Evolutionary conservation across 1,140 invertebrate species (phyloP).

Genomic region (Diabrotica virgifera): DNA sequence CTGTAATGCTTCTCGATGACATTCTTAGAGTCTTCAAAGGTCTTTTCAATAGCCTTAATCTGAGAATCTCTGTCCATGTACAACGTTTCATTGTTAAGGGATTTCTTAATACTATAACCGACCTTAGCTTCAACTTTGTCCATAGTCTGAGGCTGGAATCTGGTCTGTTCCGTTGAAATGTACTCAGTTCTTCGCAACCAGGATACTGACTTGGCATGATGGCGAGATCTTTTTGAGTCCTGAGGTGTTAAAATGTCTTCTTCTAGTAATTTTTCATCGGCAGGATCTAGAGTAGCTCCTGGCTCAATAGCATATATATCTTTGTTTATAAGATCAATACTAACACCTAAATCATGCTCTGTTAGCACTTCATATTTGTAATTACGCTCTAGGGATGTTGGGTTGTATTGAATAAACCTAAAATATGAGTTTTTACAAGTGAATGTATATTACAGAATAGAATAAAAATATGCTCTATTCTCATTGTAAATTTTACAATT

Average conservation of each 20-base stretch:
- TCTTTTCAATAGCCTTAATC: constrained; percentile 96
- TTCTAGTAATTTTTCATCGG: constrained; percentile 90
- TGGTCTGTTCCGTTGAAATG: constrained; percentile 97
- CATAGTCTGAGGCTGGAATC: constrained; percentile 92
- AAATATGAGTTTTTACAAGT: constrained; percentile 10
- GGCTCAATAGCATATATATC: constrained; percentile 84
- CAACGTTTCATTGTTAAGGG: constrained; percentile 88
- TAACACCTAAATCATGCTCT: constrained; percentile 94
- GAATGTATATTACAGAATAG: no score
- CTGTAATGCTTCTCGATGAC: constrained; percentile 90
- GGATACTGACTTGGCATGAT: constrained; percentile 91
- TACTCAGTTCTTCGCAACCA: constrained; percentile 98
- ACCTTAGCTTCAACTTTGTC: constrained; percentile 98
- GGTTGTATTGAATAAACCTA: constrained; percentile 95
- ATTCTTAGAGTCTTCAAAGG: constrained; percentile 89
- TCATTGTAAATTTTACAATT: no score
- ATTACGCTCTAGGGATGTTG: constrained; percentile 87
- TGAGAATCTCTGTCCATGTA: constrained; percentile 98
- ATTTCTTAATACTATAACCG: constrained; percentile 96
- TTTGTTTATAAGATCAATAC: constrained; percentile 93
- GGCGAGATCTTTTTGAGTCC: constrained; percentile 83
- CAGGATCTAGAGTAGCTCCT: constrained; percentile 73
- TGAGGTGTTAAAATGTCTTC: constrained; percentile 86
- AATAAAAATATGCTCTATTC: no score
- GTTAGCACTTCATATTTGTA: constrained; percentile 96